A percentile compares a stretch with the other conserved stretches of the same genome.
These are phyloP conservation scores for Chelmon rostratus DNA, from an alignment of 2,797 vertebrate genomes.

Conservation along the genomic window DNA sequence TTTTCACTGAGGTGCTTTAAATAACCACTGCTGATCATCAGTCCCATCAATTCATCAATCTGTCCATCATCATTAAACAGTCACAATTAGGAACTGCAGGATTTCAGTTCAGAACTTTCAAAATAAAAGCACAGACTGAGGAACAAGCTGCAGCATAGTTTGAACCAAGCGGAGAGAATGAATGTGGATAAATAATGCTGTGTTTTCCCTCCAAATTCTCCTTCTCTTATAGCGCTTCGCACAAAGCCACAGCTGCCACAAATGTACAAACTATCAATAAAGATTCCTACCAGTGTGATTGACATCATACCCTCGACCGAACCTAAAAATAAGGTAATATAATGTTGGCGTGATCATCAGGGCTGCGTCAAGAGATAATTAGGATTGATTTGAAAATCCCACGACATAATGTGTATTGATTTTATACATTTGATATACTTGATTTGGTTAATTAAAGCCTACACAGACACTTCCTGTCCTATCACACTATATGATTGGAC, in stretches of 20 bases:
- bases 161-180: background rate
- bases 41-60: background rate
- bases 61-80: background rate
- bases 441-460: background rate
- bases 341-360: too few relatives aligned
- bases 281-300: background rate
- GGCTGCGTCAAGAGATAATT: too few relatives aligned
- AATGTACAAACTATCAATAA: background rate
- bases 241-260: background rate
- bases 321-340: background rate
- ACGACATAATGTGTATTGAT: too few relatives aligned
- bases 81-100: background rate
- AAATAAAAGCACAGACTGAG: slow-evolving; percentile 37
- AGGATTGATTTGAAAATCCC: too few relatives aligned
- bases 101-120: slow-evolving; percentile 17
- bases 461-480: background rate
- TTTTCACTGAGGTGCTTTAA: background rate
- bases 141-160: background rate
- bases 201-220: background rate
- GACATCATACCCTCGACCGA: background rate
- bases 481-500: background rate
- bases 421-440: background rate
- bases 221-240: background rate
- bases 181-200: background rate
- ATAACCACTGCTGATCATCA: background rate